Evolutionary conservation across 2,888 invertebrate genomes (phyloP), one percentile per base, ranked within the genome.

Genomic region (Aspidiotus rigidus): DNA sequence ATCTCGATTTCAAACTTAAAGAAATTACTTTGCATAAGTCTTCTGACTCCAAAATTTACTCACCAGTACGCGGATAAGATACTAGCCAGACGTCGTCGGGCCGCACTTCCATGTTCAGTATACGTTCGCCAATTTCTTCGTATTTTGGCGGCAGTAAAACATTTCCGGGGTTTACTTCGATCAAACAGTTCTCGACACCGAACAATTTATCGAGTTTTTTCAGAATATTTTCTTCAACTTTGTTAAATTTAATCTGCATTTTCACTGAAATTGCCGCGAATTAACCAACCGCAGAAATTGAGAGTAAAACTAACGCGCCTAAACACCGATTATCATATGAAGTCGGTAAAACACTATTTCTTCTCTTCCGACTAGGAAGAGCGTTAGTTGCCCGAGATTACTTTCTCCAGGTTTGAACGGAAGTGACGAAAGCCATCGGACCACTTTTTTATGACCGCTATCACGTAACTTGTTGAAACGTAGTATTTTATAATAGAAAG

Each of bases 11-110:
- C n/a, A n/a, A n/a, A n/a, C n/a, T n/a, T n/a, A n/a, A n/a, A 28
- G 5, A 28, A 28, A 28, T 28, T 28, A 28, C 28, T 28, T 28
- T 1, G 28, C 5, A 28, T n/a, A n/a, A n/a, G n/a, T n/a, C n/a
- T n/a, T 5, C 28, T 28, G 28, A 28, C 28, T 28, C 28, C 28
- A 28, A 28, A 28, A 55, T 53, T 13, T 57, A 41, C 10, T 79
- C 77, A 90, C 93, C 93, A 74, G 93, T 91, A 75, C 93, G 84
- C 0, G 94, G 93, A 80, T 88, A 93, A 10, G 93, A 93, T 59
- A 90, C 84, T 77, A 93, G 82, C 87, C 93, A 92, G 0, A 91
- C 84, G 77, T 94, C 93, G 73, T 86, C 87, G 6, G 85, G 81
- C 67, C 85, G 80, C 2, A 92, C 84, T 69, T 86, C 82, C 77